phyloP scores from a whole-genome alignment of 2,113 vertebrate genomes.

The Haliaeetus leucogaster region DNA sequence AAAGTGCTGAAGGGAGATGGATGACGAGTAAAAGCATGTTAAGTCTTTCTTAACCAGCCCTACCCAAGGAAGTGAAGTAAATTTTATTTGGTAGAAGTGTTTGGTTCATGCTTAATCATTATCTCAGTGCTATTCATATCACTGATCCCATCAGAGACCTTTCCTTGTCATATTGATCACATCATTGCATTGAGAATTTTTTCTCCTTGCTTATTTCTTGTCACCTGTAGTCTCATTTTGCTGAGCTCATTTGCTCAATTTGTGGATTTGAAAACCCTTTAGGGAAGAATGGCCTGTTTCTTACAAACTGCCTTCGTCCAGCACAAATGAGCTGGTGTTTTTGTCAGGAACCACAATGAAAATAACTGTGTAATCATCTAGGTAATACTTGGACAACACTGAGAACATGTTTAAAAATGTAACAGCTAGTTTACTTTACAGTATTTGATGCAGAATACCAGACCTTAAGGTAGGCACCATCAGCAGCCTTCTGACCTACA shows the following conservation, averaged over 20 bases:
- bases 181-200: not conserved
- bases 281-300: not conserved
- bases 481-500: not conserved
- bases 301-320: not conserved
- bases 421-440: not conserved
- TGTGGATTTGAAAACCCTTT: not conserved
- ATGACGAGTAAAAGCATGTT: not conserved
- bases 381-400: not conserved
- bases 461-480: not conserved
- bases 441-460: not conserved
- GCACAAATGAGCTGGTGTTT: not conserved
- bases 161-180: not conserved
- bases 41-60: not conserved
- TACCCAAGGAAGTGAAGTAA: not conserved
- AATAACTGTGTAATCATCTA: not conserved
- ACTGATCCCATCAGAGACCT: not conserved
- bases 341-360: not conserved
- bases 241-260: no score
- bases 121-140: not conserved
- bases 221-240: not conserved
- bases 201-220: not conserved
- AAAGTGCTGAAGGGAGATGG: not conserved
- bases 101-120: not conserved
- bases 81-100: not conserved
- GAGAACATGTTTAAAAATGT: not conserved